Base-by-base conservation (phyloP, 2,888 invertebrate species). In the Lymantria dispar region DNA sequence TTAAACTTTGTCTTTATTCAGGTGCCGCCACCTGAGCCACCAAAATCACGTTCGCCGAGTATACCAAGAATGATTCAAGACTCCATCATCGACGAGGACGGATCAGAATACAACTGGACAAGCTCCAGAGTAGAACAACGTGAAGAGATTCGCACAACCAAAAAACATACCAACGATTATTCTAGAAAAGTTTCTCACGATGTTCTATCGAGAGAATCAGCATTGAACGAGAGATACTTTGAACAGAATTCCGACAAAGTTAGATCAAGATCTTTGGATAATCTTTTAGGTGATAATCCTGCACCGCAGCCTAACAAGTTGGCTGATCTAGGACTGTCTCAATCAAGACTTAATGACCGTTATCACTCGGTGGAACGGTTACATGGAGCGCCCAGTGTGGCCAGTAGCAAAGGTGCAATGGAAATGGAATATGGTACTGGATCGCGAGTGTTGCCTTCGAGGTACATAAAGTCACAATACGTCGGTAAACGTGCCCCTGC, bases 201-300 rank as follows among this genome's bases (percentile, higher is more conserved):
- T 63, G 92, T 95, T 0, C 83, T 97, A 0, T 97, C 97, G 0
- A 85, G 97, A 50, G 95, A 95, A 70, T 97, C 97, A 0, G 97
- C 97, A 0, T 80, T 98, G 1, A 98, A 98, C 73, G 97, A 97
- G 67, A 92, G 98, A 63, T 98, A 98, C 80, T 98, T 98, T 73
- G 97, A 96, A 60, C 89, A 87, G 48, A 90, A 85, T 41, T 84
- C 85, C 0, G 96, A 97, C 65, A 97, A 96, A 85, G 94, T 95
- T 8, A 93, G 97, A 11, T 97, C 96, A 47, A 76, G 90, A 55
- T 97, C 97, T 36, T 84, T 97, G 50, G 97, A 97, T 74, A 97
- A 97, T 76, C 85, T 97, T 0, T 76, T 97, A 8, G 94, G 94
- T n/a, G 93, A 95, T 66, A 94, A 94, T 58, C 93, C 94, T 29